These are phyloP conservation scores for Sprattus sprattus DNA, from an alignment of 2,113 vertebrate species.

Conservation along the genomic window DNA sequence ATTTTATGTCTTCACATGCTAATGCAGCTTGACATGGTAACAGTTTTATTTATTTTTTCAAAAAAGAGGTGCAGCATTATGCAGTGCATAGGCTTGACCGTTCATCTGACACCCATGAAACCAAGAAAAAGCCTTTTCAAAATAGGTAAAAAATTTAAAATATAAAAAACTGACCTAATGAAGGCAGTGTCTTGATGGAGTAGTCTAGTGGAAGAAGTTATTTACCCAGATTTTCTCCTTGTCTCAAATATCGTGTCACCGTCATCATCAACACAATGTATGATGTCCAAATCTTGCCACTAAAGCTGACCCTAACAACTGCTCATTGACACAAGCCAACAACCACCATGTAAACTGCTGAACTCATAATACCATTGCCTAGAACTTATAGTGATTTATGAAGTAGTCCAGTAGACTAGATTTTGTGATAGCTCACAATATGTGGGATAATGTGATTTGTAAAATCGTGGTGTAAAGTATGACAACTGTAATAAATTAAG, in stretches of 20 bases:
- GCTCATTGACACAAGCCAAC: background rate
- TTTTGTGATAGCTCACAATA: background rate
- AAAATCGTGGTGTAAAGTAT: background rate
- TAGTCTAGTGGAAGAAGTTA: background rate
- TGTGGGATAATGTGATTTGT: background rate
- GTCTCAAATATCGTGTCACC: background rate
- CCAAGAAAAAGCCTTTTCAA: background rate
- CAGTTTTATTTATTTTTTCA: background rate
- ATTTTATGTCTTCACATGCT: constrained; percentile 45
- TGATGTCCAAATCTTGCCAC: constrained; percentile 5
- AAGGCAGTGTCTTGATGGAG: constrained; percentile 39
- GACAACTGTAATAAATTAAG: background rate
- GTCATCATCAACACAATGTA: background rate
- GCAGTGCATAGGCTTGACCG: background rate
- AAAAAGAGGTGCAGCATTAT: constrained; percentile 2
- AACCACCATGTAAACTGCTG: background rate
- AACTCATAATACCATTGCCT: background rate
- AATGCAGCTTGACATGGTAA: constrained; percentile 37
- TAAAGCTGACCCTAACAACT: background rate
- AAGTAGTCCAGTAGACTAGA: background rate
- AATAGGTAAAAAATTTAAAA: constrained; percentile 28
- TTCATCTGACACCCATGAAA: background rate
- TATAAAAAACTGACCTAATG: constrained; percentile 32
- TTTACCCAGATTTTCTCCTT: background rate
- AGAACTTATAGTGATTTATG: background rate